A percentile compares a stretch with the other conserved stretches of the same genome.
These are phyloP conservation scores for Syrista parreyssii DNA, from an alignment of 2,888 invertebrate genomes.

Conservation along the genomic window DNA sequence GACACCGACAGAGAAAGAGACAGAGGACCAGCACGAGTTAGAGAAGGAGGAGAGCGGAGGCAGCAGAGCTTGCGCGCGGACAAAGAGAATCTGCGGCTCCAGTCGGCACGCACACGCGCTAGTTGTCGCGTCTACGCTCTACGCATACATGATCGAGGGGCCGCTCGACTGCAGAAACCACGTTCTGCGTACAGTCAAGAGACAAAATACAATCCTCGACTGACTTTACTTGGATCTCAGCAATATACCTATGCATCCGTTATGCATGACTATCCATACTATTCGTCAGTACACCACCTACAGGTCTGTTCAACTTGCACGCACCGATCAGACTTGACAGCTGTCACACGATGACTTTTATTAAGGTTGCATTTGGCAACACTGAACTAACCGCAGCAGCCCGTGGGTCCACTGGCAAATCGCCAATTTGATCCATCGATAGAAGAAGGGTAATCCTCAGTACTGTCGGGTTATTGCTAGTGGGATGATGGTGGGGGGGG, in stretches of 20 bases:
- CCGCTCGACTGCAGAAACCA: conserved; percentile 14
- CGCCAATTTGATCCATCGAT: neutral
- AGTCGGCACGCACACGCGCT: conserved; percentile 51
- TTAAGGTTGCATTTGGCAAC: neutral
- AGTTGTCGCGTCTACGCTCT: neutral
- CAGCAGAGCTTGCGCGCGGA: conserved; percentile 61
- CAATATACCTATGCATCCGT: neutral
- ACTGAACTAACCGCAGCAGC: neutral
- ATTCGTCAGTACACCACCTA: neutral
- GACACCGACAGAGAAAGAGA: conserved; percentile 17
- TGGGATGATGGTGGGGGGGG: no score
- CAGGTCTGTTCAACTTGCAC: neutral
- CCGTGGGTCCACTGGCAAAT: neutral
- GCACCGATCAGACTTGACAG: neutral
- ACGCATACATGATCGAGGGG: neutral
- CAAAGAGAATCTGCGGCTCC: conserved; percentile 65
- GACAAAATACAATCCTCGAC: conserved; percentile 26
- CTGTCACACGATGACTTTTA: neutral
- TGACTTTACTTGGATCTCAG: neutral
- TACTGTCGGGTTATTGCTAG: neutral
- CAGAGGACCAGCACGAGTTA: conserved; percentile 14
- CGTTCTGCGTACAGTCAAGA: conserved; percentile 47
- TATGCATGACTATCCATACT: no score
- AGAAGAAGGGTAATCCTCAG: neutral
- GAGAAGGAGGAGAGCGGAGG: conserved; percentile 24